Evolutionary conservation across 2,113 vertebrate genomes (phyloP).

Genomic region (Chaetodon auriga): DNA sequence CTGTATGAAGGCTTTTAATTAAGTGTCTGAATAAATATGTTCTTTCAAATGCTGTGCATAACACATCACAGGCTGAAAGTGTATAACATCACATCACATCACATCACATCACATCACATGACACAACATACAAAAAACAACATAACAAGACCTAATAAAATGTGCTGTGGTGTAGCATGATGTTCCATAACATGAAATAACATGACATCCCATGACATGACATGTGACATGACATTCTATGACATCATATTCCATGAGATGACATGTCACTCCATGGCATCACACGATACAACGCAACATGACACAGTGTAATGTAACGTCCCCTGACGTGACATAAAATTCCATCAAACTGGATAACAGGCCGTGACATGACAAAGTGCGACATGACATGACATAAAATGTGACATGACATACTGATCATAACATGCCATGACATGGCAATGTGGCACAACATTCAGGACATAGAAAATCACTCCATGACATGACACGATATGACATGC

Average conservation of each 20-base stretch:
- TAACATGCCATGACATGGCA: not conserved
- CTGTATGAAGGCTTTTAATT: slow-evolving; percentile 36
- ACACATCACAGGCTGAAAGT: not conserved
- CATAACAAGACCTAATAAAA: not conserved
- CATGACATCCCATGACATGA: not conserved
- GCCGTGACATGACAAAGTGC: not conserved
- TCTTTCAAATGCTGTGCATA: not conserved
- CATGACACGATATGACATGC: no score
- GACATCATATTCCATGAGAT: not conserved
- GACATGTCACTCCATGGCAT: not conserved
- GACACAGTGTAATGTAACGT: not conserved
- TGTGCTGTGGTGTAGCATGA: not conserved
- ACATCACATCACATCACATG: not conserved
- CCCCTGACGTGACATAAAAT: not conserved
- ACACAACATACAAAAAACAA: not conserved
- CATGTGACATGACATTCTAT: no score
- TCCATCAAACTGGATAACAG: not conserved
- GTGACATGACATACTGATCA: not conserved
- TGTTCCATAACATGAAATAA: not conserved
- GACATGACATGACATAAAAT: not conserved
- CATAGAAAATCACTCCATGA: no score
- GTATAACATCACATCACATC: not conserved
- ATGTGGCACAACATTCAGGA: no score
- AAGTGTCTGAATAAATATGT: slow-evolving; percentile 40
- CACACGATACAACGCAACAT: not conserved